A percentile compares a stretch with the other conserved stretches of the same genome.
Conservation (phyloP, 2,797 vertebrate species). For the Micromesistius poutassou region DNA sequence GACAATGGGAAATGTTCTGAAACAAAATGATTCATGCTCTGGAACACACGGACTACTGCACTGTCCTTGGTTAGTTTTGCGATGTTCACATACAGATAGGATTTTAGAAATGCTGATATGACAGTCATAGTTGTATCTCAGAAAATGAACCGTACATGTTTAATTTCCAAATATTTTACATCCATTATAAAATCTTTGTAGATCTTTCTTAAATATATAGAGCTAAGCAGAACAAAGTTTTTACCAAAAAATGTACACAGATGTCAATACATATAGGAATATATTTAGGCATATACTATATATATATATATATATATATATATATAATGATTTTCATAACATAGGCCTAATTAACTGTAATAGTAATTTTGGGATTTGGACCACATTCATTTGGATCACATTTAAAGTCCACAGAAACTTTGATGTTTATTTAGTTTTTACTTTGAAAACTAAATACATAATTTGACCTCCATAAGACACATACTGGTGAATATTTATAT, state of each 20-base stretch:
- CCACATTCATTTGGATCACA: too few relatives aligned
- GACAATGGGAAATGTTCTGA: slow-evolving; percentile 1
- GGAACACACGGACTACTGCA: background rate
- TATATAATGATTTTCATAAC: too few relatives aligned
- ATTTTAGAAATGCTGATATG: background rate
- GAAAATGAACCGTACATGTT: background rate
- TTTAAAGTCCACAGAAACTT: too few relatives aligned
- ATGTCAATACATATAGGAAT: background rate
- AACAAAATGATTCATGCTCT: slow-evolving; percentile 4
- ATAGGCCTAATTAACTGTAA: too few relatives aligned
- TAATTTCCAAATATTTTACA: background rate
- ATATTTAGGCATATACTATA: background rate
- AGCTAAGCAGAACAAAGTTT: background rate
- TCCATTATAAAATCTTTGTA: background rate
- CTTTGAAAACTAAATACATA: too few relatives aligned
- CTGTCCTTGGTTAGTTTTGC: slow-evolving; percentile 31
- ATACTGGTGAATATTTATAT: background rate
- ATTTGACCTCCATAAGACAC: too few relatives aligned
- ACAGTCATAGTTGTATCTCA: background rate
- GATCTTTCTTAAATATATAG: background rate
- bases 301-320: background rate
- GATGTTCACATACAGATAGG: slow-evolving; percentile 38
- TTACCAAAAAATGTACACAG: background rate
- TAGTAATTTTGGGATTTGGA: too few relatives aligned
- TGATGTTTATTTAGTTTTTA: too few relatives aligned